Percentiles rank a stretch among this genome's conserved stretches.
Conservation (phyloP, 53 echinoderm and acorn worm genomes). For the Patiria pectinifera region DNA sequence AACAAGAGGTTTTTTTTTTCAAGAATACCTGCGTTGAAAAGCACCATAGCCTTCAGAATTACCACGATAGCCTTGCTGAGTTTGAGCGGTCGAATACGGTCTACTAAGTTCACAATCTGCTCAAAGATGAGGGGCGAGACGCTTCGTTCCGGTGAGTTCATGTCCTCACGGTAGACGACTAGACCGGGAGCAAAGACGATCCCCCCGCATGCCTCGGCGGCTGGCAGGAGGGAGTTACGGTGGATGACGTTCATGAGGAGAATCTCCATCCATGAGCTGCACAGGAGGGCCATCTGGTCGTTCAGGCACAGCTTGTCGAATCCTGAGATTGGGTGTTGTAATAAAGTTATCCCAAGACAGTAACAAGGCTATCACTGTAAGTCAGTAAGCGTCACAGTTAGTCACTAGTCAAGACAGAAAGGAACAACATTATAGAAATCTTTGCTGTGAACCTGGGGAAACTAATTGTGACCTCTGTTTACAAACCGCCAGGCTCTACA, state of each 20-base stretch:
- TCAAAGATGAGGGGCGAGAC: slow-evolving; percentile 55
- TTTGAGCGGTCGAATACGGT: slow-evolving; percentile 74
- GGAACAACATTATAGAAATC: slow-evolving; percentile 41
- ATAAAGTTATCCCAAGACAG: neutral
- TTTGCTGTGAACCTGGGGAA: slow-evolving; percentile 46
- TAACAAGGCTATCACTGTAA: no score
- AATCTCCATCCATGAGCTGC: slow-evolving; percentile 95
- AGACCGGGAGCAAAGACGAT: slow-evolving; percentile 75
- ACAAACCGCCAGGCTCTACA: slow-evolving; percentile 6
- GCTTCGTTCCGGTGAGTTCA: slow-evolving; percentile 1
- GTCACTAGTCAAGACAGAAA: neutral
- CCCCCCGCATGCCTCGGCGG: slow-evolving; percentile 45
- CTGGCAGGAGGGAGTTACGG: slow-evolving; percentile 74
- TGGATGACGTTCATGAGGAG: slow-evolving; percentile 85
- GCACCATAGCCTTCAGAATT: slow-evolving; percentile 82
- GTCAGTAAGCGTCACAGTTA: no score
- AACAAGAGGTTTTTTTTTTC: no score
- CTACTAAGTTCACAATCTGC: slow-evolving; percentile 59
- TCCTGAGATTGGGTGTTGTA: slow-evolving; percentile 50
- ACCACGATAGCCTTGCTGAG: slow-evolving; percentile 79
- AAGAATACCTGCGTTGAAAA: slow-evolving; percentile 79
- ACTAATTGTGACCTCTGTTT: neutral
- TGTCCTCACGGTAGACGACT: slow-evolving; percentile 51
- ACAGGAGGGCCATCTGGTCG: slow-evolving; percentile 89
- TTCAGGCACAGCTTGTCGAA: slow-evolving; percentile 81